Conservation (phyloP, 2,888 invertebrate genomes). For the Nezara viridula region DNA sequence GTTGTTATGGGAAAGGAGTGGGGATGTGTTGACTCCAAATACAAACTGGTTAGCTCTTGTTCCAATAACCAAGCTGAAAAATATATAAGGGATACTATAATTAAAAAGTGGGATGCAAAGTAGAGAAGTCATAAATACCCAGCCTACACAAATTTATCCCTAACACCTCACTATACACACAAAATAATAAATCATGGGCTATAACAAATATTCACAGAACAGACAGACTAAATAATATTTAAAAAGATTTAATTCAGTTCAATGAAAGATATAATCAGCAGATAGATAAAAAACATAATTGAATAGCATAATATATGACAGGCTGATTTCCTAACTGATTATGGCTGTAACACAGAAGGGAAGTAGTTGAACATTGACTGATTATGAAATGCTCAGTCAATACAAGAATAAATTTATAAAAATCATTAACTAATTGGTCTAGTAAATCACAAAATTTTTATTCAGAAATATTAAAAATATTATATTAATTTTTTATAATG, state of each 20-base stretch:
- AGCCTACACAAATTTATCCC: neutral
- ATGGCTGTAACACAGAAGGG: no score
- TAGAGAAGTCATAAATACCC: neutral
- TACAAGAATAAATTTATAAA: no score
- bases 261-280: neutral
- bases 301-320: neutral
- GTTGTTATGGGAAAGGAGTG: neutral
- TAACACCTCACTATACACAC: neutral
- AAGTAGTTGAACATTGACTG: no score
- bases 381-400: no score
- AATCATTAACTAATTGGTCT: no score
- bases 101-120: neutral
- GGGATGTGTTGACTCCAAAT: neutral
- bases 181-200: neutral
- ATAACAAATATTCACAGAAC: neutral
- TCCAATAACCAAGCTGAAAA: conserved; percentile 2
- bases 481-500: no score
- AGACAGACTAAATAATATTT: neutral
- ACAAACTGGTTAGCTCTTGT: neutral
- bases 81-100: conserved; percentile 1
- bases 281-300: neutral
- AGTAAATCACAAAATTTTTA: no score
- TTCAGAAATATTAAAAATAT: no score
- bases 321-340: no score
- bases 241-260: neutral